phyloP scores from a whole-genome alignment of 2,113 vertebrate species.

The Embiotoca jacksoni region DNA sequence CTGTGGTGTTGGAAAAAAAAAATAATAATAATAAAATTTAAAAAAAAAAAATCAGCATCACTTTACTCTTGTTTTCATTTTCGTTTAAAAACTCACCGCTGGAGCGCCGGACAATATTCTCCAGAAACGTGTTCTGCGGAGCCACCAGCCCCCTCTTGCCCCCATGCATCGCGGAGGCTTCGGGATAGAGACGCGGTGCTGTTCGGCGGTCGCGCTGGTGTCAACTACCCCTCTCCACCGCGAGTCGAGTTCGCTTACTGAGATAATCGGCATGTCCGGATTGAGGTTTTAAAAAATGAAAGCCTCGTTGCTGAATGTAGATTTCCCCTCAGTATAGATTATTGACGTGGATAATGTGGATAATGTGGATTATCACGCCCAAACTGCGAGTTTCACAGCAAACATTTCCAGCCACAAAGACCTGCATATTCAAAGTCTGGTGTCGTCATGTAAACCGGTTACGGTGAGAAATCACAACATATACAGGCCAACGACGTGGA shows the following conservation, averaged over 20 bases:
- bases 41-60: background rate
- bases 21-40: background rate
- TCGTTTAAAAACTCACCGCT: conserved; percentile 89
- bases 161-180: conserved; percentile 94
- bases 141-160: conserved; percentile 99
- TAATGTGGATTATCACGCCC: too few relatives aligned
- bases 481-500: too few relatives aligned
- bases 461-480: too few relatives aligned
- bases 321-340: too few relatives aligned
- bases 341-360: too few relatives aligned
- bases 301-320: background rate
- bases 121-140: conserved; percentile 98
- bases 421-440: too few relatives aligned
- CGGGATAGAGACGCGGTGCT: conserved; percentile 34
- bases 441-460: too few relatives aligned
- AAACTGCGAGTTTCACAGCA: too few relatives aligned
- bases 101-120: conserved; percentile 97
- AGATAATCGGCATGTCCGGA: conserved; percentile 22
- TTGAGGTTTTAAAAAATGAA: conserved; percentile 39
- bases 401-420: too few relatives aligned
- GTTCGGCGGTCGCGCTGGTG: conserved; percentile 42
- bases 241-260: background rate
- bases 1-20: background rate
- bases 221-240: conserved; percentile 20
- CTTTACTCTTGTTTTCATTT: background rate